These are phyloP conservation scores for Pachyuromys duprasi DNA, from an alignment of 2,797 vertebrate genomes.

Conservation along the genomic window DNA sequence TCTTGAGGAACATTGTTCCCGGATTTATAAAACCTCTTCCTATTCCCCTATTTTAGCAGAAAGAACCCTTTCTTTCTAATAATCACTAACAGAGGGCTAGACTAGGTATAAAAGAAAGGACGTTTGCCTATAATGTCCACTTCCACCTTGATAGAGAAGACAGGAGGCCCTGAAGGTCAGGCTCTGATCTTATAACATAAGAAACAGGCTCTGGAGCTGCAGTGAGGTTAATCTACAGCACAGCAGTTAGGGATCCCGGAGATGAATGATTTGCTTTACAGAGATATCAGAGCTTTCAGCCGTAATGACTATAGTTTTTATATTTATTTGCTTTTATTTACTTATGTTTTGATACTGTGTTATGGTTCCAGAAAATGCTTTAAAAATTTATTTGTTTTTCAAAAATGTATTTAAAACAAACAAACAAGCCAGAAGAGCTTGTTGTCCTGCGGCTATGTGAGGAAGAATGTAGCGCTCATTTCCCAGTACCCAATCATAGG, in stretches of 20 bases:
- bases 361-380: constrained; percentile 70
- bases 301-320: constrained; percentile 49
- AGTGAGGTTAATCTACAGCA: constrained; percentile 2
- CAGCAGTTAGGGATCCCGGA: background rate
- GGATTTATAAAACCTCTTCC: constrained; percentile 56
- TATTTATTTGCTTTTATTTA: constrained; percentile 68
- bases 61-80: background rate
- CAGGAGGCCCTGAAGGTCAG: constrained; percentile 57
- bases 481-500: constrained; percentile 82
- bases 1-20: constrained; percentile 54
- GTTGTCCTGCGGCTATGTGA: constrained; percentile 68
- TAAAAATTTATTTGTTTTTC: constrained; percentile 63
- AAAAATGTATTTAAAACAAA: constrained; percentile 74
- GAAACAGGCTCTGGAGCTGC: background rate
- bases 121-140: constrained; percentile 23
- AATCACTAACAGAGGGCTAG: constrained; percentile 38
- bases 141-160: constrained; percentile 29
- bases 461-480: constrained; percentile 78
- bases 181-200: constrained; percentile 63
- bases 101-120: constrained; percentile 60
- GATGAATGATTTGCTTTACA: constrained; percentile 48
- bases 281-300: constrained; percentile 60
- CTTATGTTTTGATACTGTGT: constrained; percentile 67
- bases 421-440: constrained; percentile 67
- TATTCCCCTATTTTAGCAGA: background rate